These are phyloP conservation scores for Riparia riparia DNA, from an alignment of 2,113 vertebrate species.

Conservation along the genomic window DNA sequence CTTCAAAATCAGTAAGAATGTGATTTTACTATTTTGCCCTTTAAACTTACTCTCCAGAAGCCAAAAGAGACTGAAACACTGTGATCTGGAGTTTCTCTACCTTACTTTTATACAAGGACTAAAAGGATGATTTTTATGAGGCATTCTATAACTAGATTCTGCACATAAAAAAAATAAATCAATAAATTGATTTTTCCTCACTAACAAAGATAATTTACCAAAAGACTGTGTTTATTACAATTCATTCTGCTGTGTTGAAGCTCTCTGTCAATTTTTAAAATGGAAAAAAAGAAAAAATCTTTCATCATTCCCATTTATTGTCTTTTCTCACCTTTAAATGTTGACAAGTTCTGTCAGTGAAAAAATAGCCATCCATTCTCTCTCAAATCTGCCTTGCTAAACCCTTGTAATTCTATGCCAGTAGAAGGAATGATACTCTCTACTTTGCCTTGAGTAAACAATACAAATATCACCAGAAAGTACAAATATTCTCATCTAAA, in stretches of 20 bases:
- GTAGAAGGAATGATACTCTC: slow-evolving; percentile 76
- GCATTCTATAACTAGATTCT: slow-evolving; percentile 25
- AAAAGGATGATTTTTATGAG: slow-evolving; percentile 54
- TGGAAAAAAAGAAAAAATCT: neutral
- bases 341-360: slow-evolving; percentile 81
- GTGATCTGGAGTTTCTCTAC: neutral
- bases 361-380: slow-evolving; percentile 82
- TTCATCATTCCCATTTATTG: slow-evolving; percentile 14
- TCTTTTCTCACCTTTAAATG: slow-evolving; percentile 78
- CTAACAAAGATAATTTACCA: slow-evolving; percentile 65
- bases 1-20: slow-evolving; percentile 9
- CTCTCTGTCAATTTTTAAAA: slow-evolving; percentile 25
- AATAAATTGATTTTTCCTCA: slow-evolving; percentile 44
- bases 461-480: slow-evolving; percentile 74
- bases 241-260: slow-evolving; percentile 43
- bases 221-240: slow-evolving; percentile 30
- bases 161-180: slow-evolving; percentile 16
- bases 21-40: slow-evolving; percentile 32
- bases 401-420: slow-evolving; percentile 76
- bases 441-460: slow-evolving; percentile 79
- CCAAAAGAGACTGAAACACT: neutral
- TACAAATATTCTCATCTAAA: neutral
- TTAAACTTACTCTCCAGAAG: neutral
- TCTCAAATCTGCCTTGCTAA: slow-evolving; percentile 75
- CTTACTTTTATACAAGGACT: slow-evolving; percentile 15